These are phyloP conservation scores for Synodontis membranacea DNA, from an alignment of 2,113 vertebrate species.

Conservation along the genomic window DNA sequence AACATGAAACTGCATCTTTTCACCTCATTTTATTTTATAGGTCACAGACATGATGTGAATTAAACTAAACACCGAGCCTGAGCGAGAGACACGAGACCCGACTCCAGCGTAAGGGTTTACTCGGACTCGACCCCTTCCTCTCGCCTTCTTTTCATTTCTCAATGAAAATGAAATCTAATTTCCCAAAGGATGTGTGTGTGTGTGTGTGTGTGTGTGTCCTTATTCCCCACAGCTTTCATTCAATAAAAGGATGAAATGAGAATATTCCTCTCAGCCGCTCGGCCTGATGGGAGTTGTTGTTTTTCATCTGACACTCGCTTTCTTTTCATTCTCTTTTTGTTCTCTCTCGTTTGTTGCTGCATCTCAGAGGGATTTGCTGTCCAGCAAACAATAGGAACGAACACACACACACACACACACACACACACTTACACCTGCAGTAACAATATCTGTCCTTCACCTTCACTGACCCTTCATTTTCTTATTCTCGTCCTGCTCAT, in stretches of 20 bases:
- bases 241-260: constrained; percentile 2
- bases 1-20: neutral
- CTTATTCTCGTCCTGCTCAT: neutral
- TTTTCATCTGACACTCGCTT: constrained; percentile 12
- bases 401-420: constrained; percentile 5
- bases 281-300: constrained; percentile 21
- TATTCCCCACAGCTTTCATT: constrained; percentile 7
- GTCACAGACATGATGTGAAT: too few species aligned
- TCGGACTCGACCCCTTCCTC: neutral
- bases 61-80: too few species aligned
- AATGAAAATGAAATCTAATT: constrained; percentile 4
- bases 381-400: neutral
- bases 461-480: constrained; percentile 1
- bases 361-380: constrained; percentile 14
- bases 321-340: neutral
- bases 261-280: neutral
- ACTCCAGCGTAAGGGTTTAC: too few species aligned
- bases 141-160: neutral
- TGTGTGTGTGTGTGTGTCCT: neutral
- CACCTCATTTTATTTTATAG: neutral
- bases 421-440: neutral
- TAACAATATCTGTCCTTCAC: neutral
- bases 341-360: neutral
- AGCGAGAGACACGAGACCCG: too few species aligned
- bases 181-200: constrained; percentile 1